phyloP scores from a whole-genome alignment of 2,888 invertebrate genomes.

The Xanthorhoe designata region DNA sequence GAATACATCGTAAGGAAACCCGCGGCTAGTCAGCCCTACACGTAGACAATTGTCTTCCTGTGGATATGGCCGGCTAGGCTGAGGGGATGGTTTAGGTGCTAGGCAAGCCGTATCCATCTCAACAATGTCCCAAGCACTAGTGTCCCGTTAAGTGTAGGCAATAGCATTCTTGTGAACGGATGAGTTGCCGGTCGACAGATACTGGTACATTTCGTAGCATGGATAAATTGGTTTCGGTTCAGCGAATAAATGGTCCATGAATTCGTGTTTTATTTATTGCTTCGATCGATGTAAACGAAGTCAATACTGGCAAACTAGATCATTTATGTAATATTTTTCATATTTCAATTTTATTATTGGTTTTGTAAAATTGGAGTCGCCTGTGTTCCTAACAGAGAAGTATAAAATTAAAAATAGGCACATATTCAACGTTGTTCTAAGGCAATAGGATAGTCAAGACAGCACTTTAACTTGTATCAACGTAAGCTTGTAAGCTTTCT shows the following conservation, averaged over 20 bases:
- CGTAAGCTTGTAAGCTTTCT: too few relatives aligned
- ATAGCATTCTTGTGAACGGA: neutral
- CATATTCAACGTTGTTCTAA: neutral
- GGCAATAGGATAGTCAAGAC: too few relatives aligned
- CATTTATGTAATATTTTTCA: neutral
- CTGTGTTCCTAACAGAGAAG: neutral
- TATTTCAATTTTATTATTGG: neutral
- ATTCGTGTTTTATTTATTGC: conserved; percentile 25
- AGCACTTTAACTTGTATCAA: too few relatives aligned
- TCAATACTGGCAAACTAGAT: conserved; percentile 3
- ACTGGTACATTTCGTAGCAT: conserved; percentile 14
- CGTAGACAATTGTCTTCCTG: too few relatives aligned
- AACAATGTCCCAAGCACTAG: too few relatives aligned
- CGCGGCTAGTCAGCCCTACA: too few relatives aligned
- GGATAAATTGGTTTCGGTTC: conserved; percentile 27
- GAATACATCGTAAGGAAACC: too few relatives aligned
- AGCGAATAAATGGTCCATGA: conserved; percentile 17
- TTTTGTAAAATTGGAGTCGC: neutral
- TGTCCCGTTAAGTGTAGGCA: too few relatives aligned
- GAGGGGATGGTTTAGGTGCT: too few relatives aligned
- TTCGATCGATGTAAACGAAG: conserved; percentile 18
- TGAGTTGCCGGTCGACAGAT: conserved; percentile 13
- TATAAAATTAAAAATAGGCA: neutral
- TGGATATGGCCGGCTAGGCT: too few relatives aligned
- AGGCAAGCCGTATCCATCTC: too few relatives aligned